Percentiles rank a stretch among this genome's conserved stretches.
Evolutionary conservation across 2,797 vertebrate genomes (phyloP).

Genomic region (Mus spretus): DNA sequence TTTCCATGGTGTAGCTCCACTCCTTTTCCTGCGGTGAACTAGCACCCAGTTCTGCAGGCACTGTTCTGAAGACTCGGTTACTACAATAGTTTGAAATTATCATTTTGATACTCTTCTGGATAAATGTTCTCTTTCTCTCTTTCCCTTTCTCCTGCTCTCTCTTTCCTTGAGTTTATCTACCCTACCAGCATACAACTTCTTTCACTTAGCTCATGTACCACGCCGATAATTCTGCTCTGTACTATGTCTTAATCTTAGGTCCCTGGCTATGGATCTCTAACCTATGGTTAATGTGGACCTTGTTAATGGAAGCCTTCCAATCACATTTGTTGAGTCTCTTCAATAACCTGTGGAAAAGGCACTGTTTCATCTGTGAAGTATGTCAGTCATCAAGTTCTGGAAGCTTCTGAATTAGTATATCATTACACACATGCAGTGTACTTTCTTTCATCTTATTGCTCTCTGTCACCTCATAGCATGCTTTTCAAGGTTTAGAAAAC

Average conservation of each 20-base stretch:
- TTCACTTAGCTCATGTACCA: neutral
- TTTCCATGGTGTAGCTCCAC: neutral
- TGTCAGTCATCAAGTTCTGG: neutral
- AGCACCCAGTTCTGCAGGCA: neutral
- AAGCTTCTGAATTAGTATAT: constrained; percentile 37
- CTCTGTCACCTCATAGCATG: neutral
- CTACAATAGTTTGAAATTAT: constrained; percentile 7
- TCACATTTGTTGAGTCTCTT: neutral
- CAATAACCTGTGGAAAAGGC: neutral
- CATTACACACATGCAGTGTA: neutral
- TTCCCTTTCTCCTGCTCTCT: neutral
- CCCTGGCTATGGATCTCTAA: neutral
- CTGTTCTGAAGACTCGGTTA: neutral
- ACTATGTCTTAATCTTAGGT: neutral
- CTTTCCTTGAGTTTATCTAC: neutral
- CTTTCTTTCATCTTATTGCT: neutral
- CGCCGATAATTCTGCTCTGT: neutral
- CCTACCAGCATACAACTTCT: neutral
- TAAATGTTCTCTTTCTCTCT: neutral
- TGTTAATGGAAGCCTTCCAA: neutral
- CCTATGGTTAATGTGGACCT: neutral
- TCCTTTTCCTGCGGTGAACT: neutral
- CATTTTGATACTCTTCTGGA: neutral
- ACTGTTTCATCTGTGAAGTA: constrained; percentile 1
- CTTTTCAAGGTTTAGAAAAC: neutral